phyloP scores from a whole-genome alignment of 1,140 invertebrate species.

The Trialeurodes vaporariorum region DNA sequence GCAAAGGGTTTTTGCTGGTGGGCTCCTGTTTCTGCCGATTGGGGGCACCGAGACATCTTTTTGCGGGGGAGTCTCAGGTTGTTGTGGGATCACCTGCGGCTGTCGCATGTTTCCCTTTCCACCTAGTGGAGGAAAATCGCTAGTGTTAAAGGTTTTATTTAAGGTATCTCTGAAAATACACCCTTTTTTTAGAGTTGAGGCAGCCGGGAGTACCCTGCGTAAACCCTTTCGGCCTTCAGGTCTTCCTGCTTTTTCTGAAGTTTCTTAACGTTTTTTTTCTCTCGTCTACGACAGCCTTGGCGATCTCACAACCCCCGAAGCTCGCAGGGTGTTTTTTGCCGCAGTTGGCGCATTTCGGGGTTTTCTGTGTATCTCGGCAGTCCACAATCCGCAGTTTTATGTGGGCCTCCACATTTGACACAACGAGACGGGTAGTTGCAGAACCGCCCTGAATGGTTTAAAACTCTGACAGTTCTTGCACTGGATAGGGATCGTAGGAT shows the following conservation, averaged over 20 bases:
- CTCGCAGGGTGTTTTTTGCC: not conserved
- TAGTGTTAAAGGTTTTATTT: not conserved
- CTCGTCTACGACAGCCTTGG: not conserved
- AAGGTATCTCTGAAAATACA: not conserved
- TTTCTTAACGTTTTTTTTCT: not conserved
- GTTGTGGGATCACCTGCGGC: not conserved
- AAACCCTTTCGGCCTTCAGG: not conserved
- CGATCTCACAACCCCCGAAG: not conserved
- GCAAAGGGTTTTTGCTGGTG: too few species aligned
- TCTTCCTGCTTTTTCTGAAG: not conserved
- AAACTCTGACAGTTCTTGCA: not conserved
- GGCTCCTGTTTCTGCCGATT: too few species aligned
- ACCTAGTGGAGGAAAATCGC: too few species aligned
- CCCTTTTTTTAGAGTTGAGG: not conserved
- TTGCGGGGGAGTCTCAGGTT: not conserved
- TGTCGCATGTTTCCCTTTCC: too few species aligned
- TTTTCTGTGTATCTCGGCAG: not conserved
- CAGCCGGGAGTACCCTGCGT: not conserved
- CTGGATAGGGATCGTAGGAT: not conserved
- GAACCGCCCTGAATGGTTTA: not conserved
- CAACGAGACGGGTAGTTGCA: not conserved
- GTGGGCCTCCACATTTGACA: not conserved
- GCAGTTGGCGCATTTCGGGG: not conserved
- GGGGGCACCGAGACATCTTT: not conserved
- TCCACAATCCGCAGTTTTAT: not conserved